Percentiles rank a stretch among this genome's conserved stretches.
phyloP scores from a whole-genome alignment of 2,888 invertebrate species.

The Oasisia sp. region DNA sequence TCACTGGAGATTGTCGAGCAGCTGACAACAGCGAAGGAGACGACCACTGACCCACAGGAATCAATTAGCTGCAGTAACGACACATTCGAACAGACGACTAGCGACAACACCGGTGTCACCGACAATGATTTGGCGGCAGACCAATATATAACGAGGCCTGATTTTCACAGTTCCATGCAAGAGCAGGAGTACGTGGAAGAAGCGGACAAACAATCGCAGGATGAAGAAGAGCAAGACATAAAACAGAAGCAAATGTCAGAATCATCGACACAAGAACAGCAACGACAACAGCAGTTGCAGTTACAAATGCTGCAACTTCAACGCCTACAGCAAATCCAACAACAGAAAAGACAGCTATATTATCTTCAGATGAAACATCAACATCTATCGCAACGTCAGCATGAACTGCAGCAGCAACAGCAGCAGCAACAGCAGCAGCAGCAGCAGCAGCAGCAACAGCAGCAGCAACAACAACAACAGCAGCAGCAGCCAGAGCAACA shows the following conservation, averaged over 20 bases:
- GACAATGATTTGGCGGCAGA: neutral
- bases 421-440: neutral
- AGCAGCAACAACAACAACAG: neutral
- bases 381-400: too few relatives aligned
- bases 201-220: neutral
- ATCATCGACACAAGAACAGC: neutral
- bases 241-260: neutral
- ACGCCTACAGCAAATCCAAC: neutral
- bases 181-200: neutral
- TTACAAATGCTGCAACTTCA: neutral
- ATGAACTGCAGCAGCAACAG: neutral
- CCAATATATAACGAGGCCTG: neutral
- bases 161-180: neutral
- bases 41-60: neutral
- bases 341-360: too few relatives aligned
- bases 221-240: neutral
- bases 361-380: too few relatives aligned
- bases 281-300: neutral
- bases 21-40: neutral
- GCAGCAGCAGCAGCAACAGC: neutral
- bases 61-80: neutral
- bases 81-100: neutral
- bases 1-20: neutral
- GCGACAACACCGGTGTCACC: neutral
- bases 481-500: neutral